Conservation (phyloP, 2,797 vertebrate genomes). For the Enteromius paludinosus region DNA sequence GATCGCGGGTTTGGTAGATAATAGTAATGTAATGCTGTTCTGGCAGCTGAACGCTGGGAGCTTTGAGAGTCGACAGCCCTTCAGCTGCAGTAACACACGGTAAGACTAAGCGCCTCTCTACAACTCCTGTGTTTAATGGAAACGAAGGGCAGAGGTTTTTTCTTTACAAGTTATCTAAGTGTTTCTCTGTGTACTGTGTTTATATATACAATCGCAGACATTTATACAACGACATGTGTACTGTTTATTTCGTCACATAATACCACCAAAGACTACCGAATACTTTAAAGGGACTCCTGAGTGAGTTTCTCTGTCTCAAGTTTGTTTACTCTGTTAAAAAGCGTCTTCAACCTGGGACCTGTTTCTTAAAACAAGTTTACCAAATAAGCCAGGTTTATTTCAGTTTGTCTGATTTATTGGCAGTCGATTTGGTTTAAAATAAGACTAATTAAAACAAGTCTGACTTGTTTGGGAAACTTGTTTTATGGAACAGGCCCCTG, state of each 20-base stretch:
- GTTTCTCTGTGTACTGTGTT: neutral
- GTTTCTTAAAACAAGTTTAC: too few relatives aligned
- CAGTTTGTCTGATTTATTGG: too few relatives aligned
- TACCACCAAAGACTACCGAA: too few relatives aligned
- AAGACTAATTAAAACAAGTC: too few relatives aligned
- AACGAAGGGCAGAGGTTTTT: neutral
- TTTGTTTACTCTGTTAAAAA: neutral
- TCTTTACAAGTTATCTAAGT: neutral
- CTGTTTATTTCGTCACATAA: neutral
- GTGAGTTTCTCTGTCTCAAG: neutral
- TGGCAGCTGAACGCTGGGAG: constrained; percentile 81
- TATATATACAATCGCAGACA: neutral
- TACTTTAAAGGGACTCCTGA: neutral
- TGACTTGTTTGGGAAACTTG: too few relatives aligned
- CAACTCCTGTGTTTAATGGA: neutral
- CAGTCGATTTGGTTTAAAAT: too few relatives aligned
- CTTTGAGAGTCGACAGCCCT: constrained; percentile 68
- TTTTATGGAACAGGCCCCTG: neutral
- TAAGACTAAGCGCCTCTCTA: constrained; percentile 61
- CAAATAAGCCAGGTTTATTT: too few relatives aligned
- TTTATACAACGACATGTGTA: neutral
- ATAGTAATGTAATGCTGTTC: constrained; percentile 75
- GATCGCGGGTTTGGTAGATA: neutral
- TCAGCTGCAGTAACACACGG: constrained; percentile 69
- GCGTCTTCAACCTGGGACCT: neutral